phyloP scores from a whole-genome alignment of 2,113 vertebrate genomes.

The Vidua macroura region DNA sequence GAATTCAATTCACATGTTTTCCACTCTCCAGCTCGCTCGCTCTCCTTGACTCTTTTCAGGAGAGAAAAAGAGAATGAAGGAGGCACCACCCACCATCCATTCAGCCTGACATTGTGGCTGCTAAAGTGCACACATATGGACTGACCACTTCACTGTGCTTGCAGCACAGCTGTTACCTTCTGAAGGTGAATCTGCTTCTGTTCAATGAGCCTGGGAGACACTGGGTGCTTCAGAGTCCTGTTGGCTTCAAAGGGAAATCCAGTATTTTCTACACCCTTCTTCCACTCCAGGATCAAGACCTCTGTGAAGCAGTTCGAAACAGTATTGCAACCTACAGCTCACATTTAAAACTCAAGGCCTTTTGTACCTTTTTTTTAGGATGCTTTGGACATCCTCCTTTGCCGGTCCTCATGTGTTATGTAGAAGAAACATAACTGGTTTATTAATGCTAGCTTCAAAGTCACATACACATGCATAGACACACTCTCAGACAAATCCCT shows the following conservation, averaged over 20 bases:
- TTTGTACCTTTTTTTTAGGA: background rate
- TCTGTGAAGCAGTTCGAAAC: background rate
- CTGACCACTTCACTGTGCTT: background rate
- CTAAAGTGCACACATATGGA: background rate
- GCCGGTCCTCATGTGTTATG: slow-evolving; percentile 25
- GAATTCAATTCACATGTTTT: slow-evolving; percentile 29
- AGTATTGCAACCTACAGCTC: background rate
- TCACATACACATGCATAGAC: background rate
- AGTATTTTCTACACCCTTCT: background rate
- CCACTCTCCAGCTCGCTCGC: background rate
- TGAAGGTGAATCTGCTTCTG: background rate
- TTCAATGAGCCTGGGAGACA: background rate
- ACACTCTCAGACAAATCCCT: slow-evolving; percentile 32
- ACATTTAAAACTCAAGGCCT: background rate
- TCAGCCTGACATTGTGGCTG: background rate
- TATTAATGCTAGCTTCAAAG: slow-evolving; percentile 54
- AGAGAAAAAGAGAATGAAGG: background rate
- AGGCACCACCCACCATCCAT: background rate
- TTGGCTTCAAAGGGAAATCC: background rate
- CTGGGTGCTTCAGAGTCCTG: background rate
- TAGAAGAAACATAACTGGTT: slow-evolving; percentile 49
- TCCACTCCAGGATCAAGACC: background rate
- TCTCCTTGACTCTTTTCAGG: background rate
- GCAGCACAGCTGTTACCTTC: background rate
- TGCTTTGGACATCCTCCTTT: slow-evolving; percentile 4